These are phyloP conservation scores for Pristionchus maxplancki DNA, from an alignment of 2,888 invertebrate genomes.

Conservation along the genomic window DNA sequence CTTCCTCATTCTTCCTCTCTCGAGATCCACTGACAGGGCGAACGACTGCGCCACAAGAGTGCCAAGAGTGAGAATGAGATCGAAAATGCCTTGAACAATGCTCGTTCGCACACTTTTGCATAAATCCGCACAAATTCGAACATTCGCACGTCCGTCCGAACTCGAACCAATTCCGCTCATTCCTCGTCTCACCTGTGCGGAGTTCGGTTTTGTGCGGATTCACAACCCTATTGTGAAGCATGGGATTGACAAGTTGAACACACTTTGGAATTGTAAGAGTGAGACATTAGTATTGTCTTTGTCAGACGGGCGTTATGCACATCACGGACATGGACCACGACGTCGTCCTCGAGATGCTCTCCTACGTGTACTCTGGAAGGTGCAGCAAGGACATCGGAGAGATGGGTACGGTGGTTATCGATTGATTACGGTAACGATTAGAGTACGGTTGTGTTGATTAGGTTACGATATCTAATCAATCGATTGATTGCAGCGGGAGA, in stretches of 20 bases:
- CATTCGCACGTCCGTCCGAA: too few species aligned
- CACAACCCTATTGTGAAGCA: too few species aligned
- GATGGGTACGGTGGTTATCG: conserved; percentile 57
- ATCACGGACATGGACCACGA: conserved; percentile 76
- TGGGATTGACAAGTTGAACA: too few species aligned
- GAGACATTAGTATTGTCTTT: too few species aligned
- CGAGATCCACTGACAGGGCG: too few species aligned
- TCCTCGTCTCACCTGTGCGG: not conserved
- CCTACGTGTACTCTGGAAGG: conserved; percentile 75
- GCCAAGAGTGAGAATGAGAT: not conserved
- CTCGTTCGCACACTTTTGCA: not conserved
- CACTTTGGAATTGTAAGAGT: too few species aligned
- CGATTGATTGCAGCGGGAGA: conserved; percentile 62
- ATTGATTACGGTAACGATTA: conserved; percentile 1
- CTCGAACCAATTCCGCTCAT: too few species aligned
- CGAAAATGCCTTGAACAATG: not conserved
- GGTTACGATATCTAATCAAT: not conserved
- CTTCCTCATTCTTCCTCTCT: too few species aligned
- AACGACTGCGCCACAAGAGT: not conserved
- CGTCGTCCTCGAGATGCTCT: conserved; percentile 76
- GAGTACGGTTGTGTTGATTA: not conserved
- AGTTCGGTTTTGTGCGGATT: too few species aligned
- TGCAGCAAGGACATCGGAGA: conserved; percentile 74
- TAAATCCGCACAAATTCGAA: not conserved
- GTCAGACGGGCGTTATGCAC: conserved; percentile 61